Conservation (phyloP, 2,888 invertebrate species). For the Caradrina clavipalpis region DNA sequence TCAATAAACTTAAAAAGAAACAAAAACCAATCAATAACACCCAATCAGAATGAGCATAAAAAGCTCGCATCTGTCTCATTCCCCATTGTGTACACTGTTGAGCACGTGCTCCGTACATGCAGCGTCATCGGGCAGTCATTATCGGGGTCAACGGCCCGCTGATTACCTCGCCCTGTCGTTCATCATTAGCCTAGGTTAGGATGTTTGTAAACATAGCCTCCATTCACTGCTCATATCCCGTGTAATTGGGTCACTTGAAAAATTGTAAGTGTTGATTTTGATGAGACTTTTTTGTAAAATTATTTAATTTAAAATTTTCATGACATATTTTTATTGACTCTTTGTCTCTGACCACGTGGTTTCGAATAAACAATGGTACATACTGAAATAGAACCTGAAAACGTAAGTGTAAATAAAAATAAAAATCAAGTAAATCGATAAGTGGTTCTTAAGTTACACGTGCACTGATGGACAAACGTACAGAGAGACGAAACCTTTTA, state of each 20-base stretch:
- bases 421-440: neutral
- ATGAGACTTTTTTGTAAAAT: neutral
- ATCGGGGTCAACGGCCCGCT: slow-evolving; percentile 88
- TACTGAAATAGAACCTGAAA: neutral
- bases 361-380: neutral
- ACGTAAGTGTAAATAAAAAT: neutral
- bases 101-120: slow-evolving; percentile 86
- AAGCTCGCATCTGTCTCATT: slow-evolving; percentile 75
- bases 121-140: slow-evolving; percentile 90
- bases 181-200: slow-evolving; percentile 91
- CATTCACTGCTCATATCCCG: slow-evolving; percentile 81
- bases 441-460: neutral
- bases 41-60: slow-evolving; percentile 61
- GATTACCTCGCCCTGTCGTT: slow-evolving; percentile 90
- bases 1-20: slow-evolving; percentile 28
- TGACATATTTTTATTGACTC: neutral
- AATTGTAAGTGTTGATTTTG: slow-evolving; percentile 21
- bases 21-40: slow-evolving; percentile 59
- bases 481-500: neutral
- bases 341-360: no score
- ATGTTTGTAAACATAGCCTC: slow-evolving; percentile 89
- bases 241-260: slow-evolving; percentile 78
- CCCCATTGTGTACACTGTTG: slow-evolving; percentile 66
- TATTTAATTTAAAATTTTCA: neutral
- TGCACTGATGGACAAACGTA: neutral